Conservation (phyloP, 2,888 invertebrate species). For the Physocephala rufipes region DNA sequence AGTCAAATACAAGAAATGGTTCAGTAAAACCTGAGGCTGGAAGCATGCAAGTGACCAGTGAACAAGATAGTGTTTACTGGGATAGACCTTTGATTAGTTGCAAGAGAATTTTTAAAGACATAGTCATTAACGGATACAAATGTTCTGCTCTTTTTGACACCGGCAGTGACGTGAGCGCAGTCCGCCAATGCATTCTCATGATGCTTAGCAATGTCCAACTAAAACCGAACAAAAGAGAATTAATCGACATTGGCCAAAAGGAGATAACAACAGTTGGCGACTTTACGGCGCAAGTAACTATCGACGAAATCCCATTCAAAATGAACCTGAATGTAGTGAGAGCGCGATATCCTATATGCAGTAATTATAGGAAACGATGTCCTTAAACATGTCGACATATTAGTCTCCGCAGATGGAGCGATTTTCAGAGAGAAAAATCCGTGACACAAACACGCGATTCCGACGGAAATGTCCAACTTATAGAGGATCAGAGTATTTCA, state of each 20-base stretch:
- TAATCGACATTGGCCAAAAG: conserved; percentile 38
- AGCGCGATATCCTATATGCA: conserved; percentile 35
- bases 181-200: conserved; percentile 32
- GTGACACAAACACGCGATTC: neutral
- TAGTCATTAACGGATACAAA: conserved; percentile 18
- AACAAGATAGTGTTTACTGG: neutral
- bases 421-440: conserved; percentile 20
- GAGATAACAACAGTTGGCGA: conserved; percentile 33
- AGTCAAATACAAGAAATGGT: neutral
- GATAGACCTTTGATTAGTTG: neutral
- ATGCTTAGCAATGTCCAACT: conserved; percentile 30
- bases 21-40: conserved; percentile 18
- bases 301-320: conserved; percentile 33
- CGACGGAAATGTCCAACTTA: neutral
- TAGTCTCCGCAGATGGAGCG: conserved; percentile 34
- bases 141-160: conserved; percentile 30
- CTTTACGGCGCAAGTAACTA: conserved; percentile 26
- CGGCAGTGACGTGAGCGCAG: conserved; percentile 37
- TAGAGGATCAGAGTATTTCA: neutral
- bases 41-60: conserved; percentile 18
- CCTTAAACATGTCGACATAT: conserved; percentile 34
- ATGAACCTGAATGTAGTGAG: conserved; percentile 37
- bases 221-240: conserved; percentile 16
- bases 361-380: conserved; percentile 41
- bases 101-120: conserved; percentile 24